These are phyloP conservation scores for Anabas testudineus DNA, from an alignment of 2,797 vertebrate species.

Conservation along the genomic window DNA sequence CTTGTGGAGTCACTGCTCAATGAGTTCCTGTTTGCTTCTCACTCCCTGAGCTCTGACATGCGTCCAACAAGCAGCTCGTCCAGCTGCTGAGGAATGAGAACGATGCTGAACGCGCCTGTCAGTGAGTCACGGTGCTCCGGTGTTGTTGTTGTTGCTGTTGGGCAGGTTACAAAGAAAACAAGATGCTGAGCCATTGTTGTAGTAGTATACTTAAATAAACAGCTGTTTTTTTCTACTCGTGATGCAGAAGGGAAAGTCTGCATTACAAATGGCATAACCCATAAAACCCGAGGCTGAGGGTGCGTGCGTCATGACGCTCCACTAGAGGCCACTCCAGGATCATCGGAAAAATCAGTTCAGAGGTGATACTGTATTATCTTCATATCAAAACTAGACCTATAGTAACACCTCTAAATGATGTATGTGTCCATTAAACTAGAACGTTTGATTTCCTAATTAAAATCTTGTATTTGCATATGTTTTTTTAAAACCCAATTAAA, in stretches of 20 bases:
- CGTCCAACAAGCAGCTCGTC: slow-evolving; percentile 26
- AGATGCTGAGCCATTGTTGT: not conserved
- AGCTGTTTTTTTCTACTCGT: too few relatives aligned
- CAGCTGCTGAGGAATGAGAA: slow-evolving; percentile 64
- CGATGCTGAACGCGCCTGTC: slow-evolving; percentile 47
- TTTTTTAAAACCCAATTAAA: too few relatives aligned
- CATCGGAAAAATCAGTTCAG: not conserved
- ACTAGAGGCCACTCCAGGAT: slow-evolving; percentile 51
- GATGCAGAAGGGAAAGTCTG: too few relatives aligned
- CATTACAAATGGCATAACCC: too few relatives aligned
- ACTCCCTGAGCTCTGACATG: slow-evolving; percentile 37
- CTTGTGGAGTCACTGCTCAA: not conserved
- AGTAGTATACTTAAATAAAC: not conserved
- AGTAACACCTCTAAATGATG: too few relatives aligned
- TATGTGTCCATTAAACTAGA: too few relatives aligned
- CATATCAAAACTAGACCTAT: too few relatives aligned
- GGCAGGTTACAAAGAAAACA: slow-evolving; percentile 22
- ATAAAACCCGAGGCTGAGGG: too few relatives aligned
- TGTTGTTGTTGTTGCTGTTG: slow-evolving; percentile 46
- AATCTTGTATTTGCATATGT: too few relatives aligned
- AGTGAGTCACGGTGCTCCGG: slow-evolving; percentile 65
- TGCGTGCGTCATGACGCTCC: slow-evolving; percentile 21
- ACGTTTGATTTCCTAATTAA: too few relatives aligned
- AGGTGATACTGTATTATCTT: too few relatives aligned
- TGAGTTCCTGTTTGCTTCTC: slow-evolving; percentile 73